A percentile compares a stretch with the other conserved stretches of the same genome.
phyloP scores from a whole-genome alignment of 1,140 invertebrate genomes.

The Drosophila paulistorum region DNA sequence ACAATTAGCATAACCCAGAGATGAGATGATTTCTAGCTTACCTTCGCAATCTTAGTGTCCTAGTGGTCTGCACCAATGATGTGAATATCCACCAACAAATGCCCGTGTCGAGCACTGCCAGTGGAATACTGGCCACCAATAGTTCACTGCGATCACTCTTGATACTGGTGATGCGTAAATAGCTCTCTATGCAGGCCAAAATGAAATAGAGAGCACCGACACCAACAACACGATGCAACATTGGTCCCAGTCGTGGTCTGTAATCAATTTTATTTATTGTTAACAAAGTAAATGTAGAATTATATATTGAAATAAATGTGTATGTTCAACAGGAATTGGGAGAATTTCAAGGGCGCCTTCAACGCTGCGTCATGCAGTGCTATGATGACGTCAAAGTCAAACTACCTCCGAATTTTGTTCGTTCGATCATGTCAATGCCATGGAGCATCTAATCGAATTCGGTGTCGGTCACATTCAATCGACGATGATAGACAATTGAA shows the following conservation, averaged over 20 bases:
- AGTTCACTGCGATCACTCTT: conserved; percentile 88
- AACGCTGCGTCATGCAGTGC: no score
- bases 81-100: conserved; percentile 94
- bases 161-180: conserved; percentile 89
- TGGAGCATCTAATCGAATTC: no score
- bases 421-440: no score
- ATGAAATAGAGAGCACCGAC: conserved; percentile 92
- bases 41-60: conserved; percentile 92
- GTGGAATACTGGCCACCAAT: conserved; percentile 89
- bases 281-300: no score
- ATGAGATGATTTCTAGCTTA: conserved; percentile 43
- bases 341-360: no score
- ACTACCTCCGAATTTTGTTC: no score
- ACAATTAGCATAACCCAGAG: not conserved
- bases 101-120: conserved; percentile 89
- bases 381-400: no score
- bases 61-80: conserved; percentile 93
- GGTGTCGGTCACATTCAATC: no score
- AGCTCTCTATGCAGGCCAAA: conserved; percentile 92
- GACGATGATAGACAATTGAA: no score
- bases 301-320: no score
- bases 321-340: no score
- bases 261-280: conserved; percentile 24
- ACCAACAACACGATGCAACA: conserved; percentile 92
- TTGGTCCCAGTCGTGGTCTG: conserved; percentile 93